These are phyloP conservation scores for Malacoraja senta DNA, from an alignment of 2,797 vertebrate species.

Conservation along the genomic window DNA sequence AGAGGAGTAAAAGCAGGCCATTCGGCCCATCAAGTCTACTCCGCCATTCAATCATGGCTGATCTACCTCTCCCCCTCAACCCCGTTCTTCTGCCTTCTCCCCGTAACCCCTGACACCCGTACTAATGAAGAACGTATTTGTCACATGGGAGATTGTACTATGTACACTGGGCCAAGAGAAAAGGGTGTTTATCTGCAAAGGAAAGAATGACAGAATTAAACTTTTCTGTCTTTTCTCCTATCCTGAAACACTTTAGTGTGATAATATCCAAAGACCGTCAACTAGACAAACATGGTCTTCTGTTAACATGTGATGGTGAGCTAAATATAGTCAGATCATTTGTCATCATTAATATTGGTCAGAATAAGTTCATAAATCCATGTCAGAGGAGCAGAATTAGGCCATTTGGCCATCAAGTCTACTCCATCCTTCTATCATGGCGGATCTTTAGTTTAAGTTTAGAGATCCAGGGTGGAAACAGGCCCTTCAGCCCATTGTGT, in stretches of 20 bases:
- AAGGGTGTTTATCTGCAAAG: background rate
- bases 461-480: too few relatives aligned
- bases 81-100: too few relatives aligned
- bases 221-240: background rate
- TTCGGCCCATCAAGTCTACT: too few relatives aligned
- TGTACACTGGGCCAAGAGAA: background rate
- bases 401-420: background rate
- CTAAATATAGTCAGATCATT: background rate
- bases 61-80: too few relatives aligned
- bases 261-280: background rate
- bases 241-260: background rate
- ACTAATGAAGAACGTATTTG: background rate
- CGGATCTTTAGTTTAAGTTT: too few relatives aligned
- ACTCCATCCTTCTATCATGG: background rate
- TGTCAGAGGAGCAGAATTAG: background rate
- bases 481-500: too few relatives aligned
- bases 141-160: background rate
- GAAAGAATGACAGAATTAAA: background rate
- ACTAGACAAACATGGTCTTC: too few relatives aligned
- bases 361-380: background rate
- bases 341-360: background rate
- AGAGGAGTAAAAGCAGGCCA: too few relatives aligned
- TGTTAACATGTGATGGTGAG: background rate
- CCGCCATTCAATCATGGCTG: too few relatives aligned
- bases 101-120: too few relatives aligned